phyloP scores from a whole-genome alignment of 2,113 vertebrate species.

The Coturnix japonica region DNA sequence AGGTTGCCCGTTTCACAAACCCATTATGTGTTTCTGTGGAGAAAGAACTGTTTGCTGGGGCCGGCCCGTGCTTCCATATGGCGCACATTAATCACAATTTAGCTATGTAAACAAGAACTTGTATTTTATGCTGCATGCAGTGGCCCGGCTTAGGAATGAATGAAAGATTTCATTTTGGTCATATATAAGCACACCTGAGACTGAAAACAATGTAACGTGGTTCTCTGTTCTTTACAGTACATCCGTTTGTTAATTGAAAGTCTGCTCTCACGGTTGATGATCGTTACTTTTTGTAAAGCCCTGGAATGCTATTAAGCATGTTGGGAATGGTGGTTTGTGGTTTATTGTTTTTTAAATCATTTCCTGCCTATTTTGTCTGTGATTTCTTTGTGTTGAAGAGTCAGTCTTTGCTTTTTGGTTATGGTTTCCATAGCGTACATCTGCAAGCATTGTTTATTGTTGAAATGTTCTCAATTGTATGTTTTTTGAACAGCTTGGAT shows the following conservation, averaged over 20 bases:
- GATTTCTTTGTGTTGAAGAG: neutral
- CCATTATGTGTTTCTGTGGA: conserved; percentile 25
- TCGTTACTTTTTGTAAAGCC: conserved; percentile 6
- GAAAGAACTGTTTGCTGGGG: conserved; percentile 46
- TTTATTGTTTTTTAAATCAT: neutral
- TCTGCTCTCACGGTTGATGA: neutral
- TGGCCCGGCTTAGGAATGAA: conserved; percentile 52
- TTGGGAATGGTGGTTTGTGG: neutral
- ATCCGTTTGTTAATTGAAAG: conserved; percentile 22
- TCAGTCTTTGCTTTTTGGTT: conserved; percentile 34
- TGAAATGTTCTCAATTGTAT: conserved; percentile 34
- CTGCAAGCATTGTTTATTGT: conserved; percentile 40
- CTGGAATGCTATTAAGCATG: conserved; percentile 26
- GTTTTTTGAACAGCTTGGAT: conserved; percentile 40
- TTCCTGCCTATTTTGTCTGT: conserved; percentile 3
- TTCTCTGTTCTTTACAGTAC: conserved; percentile 17
- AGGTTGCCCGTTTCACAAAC: conserved; percentile 11
- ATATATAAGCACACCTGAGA: conserved; percentile 14
- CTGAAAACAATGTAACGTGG: neutral
- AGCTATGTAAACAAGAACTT: conserved; percentile 45
- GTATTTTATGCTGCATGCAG: conserved; percentile 31
- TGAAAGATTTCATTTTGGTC: conserved; percentile 54
- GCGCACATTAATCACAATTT: conserved; percentile 69
- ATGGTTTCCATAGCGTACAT: conserved; percentile 26
- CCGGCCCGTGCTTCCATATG: conserved; percentile 48